Base-by-base conservation (phyloP, 2,888 invertebrate species). In the Trissoscelio sp. region DNA sequence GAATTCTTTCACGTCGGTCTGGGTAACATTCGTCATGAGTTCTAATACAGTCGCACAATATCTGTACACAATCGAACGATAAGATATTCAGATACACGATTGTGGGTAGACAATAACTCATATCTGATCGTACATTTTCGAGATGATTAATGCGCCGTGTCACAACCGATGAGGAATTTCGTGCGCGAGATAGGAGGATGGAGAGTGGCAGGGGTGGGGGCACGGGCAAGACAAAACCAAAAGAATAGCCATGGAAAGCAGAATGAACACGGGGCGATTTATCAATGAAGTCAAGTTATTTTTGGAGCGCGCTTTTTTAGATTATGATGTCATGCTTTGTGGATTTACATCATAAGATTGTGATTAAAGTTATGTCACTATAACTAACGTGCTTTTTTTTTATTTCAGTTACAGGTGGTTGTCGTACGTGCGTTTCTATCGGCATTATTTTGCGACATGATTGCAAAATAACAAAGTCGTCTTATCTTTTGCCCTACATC, bases 391-490 rank as follows among this genome's bases (percentile, higher is more conserved):
- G 28, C 37, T 16, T 24, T 53, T 60, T 60, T 34, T 37, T 31
- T 11, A n/a, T 79, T 73, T 66, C 73, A 69, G 67, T 67, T 79
- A 22, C 79, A 79, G 73, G 73, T 79, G 73, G 73, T 46, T 73
- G 66, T 39, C 73, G 39, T 60, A 55, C 62, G 62, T 20, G 48
- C 46, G 37, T 70, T 62, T 46, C 46, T 37, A 34, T 55, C 37
- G 67, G 73, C 66, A 46, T 69, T 69, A 67, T 79, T 79, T 73
- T 62, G 79, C 79, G 73, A 62, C 62, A 74, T 74, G 79, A 74
- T 51, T 74, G 79, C 79, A 74, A 74, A 69, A 58, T 80, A 69
- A 74, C 69, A 74, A 64, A 42, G 44, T 60, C 53, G 70, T 73
- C 62, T 73, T 64, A 55, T 69, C 67, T 46, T 39, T 64, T 64